A percentile compares a stretch with the other conserved stretches of the same genome.
These are phyloP conservation scores for Silurus meridionalis DNA, from an alignment of 2,113 vertebrate species.

Conservation along the genomic window DNA sequence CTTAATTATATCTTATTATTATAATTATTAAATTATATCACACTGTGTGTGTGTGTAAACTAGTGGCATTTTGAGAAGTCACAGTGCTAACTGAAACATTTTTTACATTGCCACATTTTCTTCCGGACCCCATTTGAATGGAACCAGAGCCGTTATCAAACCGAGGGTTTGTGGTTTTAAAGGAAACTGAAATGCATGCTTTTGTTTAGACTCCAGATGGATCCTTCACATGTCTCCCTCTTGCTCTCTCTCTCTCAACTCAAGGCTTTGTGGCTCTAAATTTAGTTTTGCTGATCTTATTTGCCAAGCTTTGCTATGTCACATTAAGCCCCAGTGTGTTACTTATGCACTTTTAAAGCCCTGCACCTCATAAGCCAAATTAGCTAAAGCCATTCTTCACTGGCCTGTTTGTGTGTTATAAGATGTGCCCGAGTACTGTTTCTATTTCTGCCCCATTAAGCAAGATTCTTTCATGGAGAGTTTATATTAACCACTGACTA, in stretches of 20 bases:
- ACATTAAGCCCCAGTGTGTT: conserved; percentile 36
- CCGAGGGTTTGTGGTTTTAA: not conserved
- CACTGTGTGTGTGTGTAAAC: too few relatives aligned
- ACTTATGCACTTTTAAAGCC: conserved; percentile 43
- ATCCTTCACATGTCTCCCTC: conserved; percentile 9
- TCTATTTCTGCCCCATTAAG: not conserved
- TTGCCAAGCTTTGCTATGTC: conserved; percentile 48
- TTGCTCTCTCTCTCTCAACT: conserved; percentile 15
- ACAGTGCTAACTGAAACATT: not conserved
- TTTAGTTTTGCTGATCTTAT: conserved; percentile 45
- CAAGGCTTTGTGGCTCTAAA: conserved; percentile 37
- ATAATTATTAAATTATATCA: too few relatives aligned
- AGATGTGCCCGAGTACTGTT: not conserved
- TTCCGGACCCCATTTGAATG: not conserved
- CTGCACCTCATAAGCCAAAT: conserved; percentile 44
- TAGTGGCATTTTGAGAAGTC: not conserved
- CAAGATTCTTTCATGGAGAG: not conserved
- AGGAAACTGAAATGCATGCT: not conserved
- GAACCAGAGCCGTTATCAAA: not conserved
- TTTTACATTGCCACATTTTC: not conserved
- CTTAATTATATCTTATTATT: too few relatives aligned
- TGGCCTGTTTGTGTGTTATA: conserved; percentile 21
- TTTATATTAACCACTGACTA: not conserved
- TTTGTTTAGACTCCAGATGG: conserved; percentile 21
- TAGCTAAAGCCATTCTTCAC: conserved; percentile 48